These are phyloP conservation scores for Neogobius melanostomus DNA, from an alignment of 2,113 vertebrate genomes.

Conservation along the genomic window DNA sequence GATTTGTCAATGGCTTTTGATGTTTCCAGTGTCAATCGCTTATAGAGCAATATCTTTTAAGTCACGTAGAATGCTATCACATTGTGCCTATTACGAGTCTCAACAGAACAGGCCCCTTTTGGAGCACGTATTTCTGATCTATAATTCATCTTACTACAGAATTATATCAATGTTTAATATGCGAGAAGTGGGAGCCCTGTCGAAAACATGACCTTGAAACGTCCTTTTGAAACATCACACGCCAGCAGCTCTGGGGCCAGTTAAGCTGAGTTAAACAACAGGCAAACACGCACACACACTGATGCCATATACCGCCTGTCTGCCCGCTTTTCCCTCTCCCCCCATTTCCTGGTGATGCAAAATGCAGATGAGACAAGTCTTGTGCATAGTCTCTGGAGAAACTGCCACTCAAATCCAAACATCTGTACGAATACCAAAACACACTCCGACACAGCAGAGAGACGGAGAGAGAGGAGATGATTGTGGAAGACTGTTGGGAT, in stretches of 20 bases:
- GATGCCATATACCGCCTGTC: slow-evolving; percentile 36
- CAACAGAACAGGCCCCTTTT: slow-evolving; percentile 60
- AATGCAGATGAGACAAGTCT: slow-evolving; percentile 79
- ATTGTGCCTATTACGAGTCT: slow-evolving; percentile 59
- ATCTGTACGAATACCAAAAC: slow-evolving; percentile 78
- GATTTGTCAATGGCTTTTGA: neutral
- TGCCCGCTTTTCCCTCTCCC: slow-evolving; percentile 51
- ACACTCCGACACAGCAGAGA: slow-evolving; percentile 37
- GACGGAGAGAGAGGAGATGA: slow-evolving; percentile 21
- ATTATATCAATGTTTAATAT: slow-evolving; percentile 73
- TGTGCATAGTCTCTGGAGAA: slow-evolving; percentile 75
- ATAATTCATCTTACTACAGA: slow-evolving; percentile 69
- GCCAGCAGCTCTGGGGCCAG: slow-evolving; percentile 56
- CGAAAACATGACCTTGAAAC: slow-evolving; percentile 76
- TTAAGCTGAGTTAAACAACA: slow-evolving; percentile 62
- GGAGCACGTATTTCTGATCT: slow-evolving; percentile 61
- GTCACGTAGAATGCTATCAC: slow-evolving; percentile 31
- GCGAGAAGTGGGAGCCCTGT: slow-evolving; percentile 58
- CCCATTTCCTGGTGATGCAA: slow-evolving; percentile 73
- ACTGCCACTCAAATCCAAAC: slow-evolving; percentile 75
- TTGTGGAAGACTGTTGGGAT: slow-evolving; percentile 38
- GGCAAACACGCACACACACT: slow-evolving; percentile 12
- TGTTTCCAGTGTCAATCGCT: neutral
- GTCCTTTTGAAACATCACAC: slow-evolving; percentile 73
- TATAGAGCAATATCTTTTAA: no score